Conservation (phyloP, 2,888 invertebrate genomes). For the Drosophila merina region DNA sequence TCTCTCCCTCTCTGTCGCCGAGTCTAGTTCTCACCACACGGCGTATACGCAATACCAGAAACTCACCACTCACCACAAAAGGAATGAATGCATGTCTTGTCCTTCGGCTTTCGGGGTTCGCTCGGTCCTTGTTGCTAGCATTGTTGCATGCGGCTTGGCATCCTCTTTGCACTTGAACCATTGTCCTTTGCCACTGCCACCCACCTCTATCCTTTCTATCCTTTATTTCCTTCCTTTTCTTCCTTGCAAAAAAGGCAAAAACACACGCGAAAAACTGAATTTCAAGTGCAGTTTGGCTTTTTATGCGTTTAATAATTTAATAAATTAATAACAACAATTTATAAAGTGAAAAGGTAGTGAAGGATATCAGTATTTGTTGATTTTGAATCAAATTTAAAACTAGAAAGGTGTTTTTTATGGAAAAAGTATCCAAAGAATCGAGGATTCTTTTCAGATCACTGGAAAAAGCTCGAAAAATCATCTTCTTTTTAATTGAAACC, state of each 20-base stretch:
- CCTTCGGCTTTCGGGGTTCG: conserved; percentile 13
- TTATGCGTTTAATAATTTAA: no score
- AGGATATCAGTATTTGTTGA: no score
- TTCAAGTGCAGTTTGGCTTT: background rate
- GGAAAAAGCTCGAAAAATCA: background rate
- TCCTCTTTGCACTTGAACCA: conserved; percentile 83
- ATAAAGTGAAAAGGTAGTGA: no score
- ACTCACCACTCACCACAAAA: conserved; percentile 74
- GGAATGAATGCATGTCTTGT: conserved; percentile 25
- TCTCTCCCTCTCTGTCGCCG: background rate
- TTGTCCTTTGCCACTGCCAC: conserved; percentile 74
- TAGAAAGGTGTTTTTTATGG: no score
- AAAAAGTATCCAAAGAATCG: no score
- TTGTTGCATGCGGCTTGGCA: conserved; percentile 65
- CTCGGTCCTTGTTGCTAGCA: conserved; percentile 28
- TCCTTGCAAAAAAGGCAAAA: background rate
- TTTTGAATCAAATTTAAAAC: no score
- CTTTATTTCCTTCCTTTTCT: conserved; percentile 72
- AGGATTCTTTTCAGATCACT: no score
- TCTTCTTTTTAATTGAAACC: background rate
- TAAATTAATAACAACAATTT: no score
- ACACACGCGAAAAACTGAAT: background rate
- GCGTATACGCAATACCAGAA: conserved; percentile 71
- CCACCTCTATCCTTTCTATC: conserved; percentile 60
- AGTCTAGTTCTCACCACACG: conserved; percentile 45